These are phyloP conservation scores for Eira barbara DNA, from an alignment of 2,113 vertebrate genomes.

Conservation along the genomic window DNA sequence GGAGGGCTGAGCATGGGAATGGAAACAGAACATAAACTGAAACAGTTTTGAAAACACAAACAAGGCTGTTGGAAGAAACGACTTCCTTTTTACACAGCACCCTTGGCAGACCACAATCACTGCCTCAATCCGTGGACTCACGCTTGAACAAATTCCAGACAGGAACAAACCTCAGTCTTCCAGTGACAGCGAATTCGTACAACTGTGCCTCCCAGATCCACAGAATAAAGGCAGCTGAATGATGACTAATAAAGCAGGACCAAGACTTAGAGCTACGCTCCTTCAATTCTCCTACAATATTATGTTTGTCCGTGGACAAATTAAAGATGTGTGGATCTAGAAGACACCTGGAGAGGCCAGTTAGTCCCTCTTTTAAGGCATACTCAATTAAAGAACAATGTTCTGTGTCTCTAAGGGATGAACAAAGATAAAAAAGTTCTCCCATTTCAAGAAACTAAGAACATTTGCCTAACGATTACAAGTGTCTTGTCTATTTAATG, in stretches of 20 bases:
- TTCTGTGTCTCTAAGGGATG: not conserved
- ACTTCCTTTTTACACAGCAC: constrained; percentile 71
- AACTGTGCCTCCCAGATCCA: constrained; percentile 24
- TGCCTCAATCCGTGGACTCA: constrained; percentile 51
- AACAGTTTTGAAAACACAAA: constrained; percentile 72
- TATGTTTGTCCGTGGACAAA: not conserved
- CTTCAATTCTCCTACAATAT: not conserved
- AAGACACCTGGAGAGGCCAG: not conserved
- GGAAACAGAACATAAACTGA: constrained; percentile 64
- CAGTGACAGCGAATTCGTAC: not conserved
- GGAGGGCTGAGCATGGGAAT: constrained; percentile 63
- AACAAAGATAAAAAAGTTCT: not conserved
- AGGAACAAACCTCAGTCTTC: constrained; percentile 65
- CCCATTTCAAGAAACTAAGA: not conserved
- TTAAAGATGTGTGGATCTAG: not conserved
- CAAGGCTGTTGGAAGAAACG: constrained; percentile 56
- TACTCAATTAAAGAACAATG: not conserved
- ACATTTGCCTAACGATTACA: not conserved
- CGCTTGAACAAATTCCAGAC: constrained; percentile 58
- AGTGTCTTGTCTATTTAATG: not conserved
- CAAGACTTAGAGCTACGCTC: not conserved
- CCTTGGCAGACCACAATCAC: constrained; percentile 59
- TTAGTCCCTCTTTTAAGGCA: too few relatives aligned
- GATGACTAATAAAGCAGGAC: not conserved
- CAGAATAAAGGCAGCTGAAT: not conserved